A percentile compares a stretch with the other conserved stretches of the same genome.
These are phyloP conservation scores for Sebastes matsubarae DNA, from an alignment of 2,797 vertebrate species.

Conservation along the genomic window DNA sequence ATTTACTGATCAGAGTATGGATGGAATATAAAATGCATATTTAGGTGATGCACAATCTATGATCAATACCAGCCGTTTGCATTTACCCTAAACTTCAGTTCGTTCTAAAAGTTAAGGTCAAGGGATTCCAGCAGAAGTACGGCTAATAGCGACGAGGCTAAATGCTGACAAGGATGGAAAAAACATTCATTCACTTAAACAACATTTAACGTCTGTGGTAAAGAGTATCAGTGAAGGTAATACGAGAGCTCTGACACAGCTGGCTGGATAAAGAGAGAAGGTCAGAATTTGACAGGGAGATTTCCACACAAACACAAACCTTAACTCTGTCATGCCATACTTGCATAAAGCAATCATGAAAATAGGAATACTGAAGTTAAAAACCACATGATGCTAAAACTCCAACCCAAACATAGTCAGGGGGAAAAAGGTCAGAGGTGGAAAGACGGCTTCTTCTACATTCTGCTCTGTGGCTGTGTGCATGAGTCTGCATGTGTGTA, in stretches of 20 bases:
- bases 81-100: slow-evolving; percentile 40
- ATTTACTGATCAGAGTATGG: slow-evolving; percentile 7
- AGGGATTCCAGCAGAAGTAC: slow-evolving; percentile 15
- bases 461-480: slow-evolving; percentile 4
- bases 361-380: background rate
- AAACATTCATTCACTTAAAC: slow-evolving; percentile 36
- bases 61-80: slow-evolving; percentile 42
- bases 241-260: slow-evolving; percentile 8
- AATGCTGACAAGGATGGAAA: slow-evolving; percentile 57
- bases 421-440: slow-evolving; percentile 58
- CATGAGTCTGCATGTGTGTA: background rate
- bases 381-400: background rate
- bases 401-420: slow-evolving; percentile 6
- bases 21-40: background rate
- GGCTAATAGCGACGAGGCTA: slow-evolving; percentile 14
- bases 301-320: background rate
- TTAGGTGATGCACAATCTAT: background rate
- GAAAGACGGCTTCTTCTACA: slow-evolving; percentile 36
- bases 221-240: slow-evolving; percentile 35
- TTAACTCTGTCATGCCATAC: background rate
- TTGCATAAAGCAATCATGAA: background rate
- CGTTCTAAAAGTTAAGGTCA: slow-evolving; percentile 13
- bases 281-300: background rate
- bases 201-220: slow-evolving; percentile 32
- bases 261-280: background rate